These are phyloP conservation scores for Malurus cyaneus DNA, from an alignment of 2,113 vertebrate species.

Conservation along the genomic window DNA sequence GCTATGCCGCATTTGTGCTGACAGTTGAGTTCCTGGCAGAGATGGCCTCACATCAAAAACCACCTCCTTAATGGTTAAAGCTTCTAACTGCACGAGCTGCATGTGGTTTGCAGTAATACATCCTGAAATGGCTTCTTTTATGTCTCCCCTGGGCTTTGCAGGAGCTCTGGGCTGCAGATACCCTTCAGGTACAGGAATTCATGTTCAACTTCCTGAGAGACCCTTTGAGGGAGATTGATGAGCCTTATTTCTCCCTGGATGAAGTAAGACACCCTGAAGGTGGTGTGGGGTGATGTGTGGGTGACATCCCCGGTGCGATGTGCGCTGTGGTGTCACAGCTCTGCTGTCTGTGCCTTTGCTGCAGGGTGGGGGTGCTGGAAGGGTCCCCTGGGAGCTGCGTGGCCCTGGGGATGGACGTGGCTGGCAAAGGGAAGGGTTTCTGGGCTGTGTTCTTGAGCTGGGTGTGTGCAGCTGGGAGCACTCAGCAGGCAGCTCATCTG, in stretches of 20 bases:
- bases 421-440: not conserved
- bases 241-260: conserved; percentile 90
- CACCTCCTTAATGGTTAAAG: not conserved
- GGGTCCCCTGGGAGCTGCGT: not conserved
- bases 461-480: not conserved
- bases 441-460: not conserved
- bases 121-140: not conserved
- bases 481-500: not conserved
- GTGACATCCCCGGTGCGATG: rapidly evolving
- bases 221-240: conserved; percentile 94
- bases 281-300: rapidly evolving
- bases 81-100: not conserved
- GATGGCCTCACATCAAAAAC: not conserved
- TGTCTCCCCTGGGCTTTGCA: conserved; percentile 45
- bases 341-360: not conserved
- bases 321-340: not conserved
- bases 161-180: conserved; percentile 92
- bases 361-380: not conserved
- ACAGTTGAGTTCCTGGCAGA: not conserved
- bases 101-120: not conserved
- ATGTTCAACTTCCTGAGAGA: conserved; percentile 94
- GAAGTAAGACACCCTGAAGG: conserved; percentile 75
- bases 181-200: conserved; percentile 88
- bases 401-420: rapidly evolving
- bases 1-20: not conserved